Percentiles rank a stretch among this genome's conserved stretches.
phyloP scores from a whole-genome alignment of 2,888 invertebrate species.

The Ennomos quercinarius region DNA sequence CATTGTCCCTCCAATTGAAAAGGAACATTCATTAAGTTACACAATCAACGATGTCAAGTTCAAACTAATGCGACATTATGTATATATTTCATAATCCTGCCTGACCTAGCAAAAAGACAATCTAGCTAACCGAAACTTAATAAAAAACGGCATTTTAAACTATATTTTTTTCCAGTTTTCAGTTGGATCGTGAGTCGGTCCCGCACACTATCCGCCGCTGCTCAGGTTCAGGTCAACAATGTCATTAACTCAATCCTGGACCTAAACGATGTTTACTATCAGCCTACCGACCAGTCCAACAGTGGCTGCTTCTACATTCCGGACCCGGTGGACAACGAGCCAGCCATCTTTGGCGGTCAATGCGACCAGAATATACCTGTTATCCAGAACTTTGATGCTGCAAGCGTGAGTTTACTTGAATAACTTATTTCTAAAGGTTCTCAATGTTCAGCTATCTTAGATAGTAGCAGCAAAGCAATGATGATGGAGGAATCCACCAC shows the following conservation, averaged over 20 bases:
- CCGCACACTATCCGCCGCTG: constrained; percentile 45
- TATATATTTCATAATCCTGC: too few species aligned
- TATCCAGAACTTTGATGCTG: constrained; percentile 51
- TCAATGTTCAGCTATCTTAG: too few species aligned
- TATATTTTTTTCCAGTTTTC: constrained; percentile 55
- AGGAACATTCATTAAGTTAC: too few species aligned
- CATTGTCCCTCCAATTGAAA: too few species aligned
- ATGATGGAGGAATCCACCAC: too few species aligned
- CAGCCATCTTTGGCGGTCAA: constrained; percentile 59
- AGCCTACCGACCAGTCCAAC: constrained; percentile 49
- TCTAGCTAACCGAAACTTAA: too few species aligned
- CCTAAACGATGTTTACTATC: constrained; percentile 56
- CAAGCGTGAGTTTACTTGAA: constrained; percentile 50
- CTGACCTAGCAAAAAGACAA: too few species aligned
- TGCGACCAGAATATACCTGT: constrained; percentile 56
- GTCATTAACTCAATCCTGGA: constrained; percentile 52
- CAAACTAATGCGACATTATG: too few species aligned
- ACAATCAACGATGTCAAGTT: too few species aligned
- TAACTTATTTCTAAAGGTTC: not conserved
- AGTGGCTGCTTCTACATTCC: constrained; percentile 63
- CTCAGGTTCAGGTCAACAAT: constrained; percentile 49
- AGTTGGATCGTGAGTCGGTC: constrained; percentile 73
- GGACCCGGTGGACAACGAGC: constrained; percentile 39
- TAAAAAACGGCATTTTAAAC: too few species aligned
- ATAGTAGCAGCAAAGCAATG: too few species aligned